phyloP scores from a whole-genome alignment of 2,888 invertebrate genomes.

The Chirona hameri region DNA sequence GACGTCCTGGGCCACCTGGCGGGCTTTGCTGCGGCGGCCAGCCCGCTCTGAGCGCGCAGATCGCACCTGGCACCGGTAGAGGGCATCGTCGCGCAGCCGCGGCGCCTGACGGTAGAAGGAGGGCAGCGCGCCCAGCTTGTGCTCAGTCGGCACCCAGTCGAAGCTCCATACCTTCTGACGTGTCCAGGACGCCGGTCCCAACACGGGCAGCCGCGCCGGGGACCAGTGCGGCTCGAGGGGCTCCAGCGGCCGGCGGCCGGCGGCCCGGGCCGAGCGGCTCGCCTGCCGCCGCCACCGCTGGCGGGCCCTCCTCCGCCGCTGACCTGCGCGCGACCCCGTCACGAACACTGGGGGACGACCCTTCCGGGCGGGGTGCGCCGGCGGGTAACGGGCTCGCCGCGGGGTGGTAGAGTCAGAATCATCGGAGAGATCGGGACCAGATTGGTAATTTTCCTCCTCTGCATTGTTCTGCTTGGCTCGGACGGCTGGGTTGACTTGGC shows the following conservation, averaged over 20 bases:
- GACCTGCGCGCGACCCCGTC: not conserved
- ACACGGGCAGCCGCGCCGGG: not conserved
- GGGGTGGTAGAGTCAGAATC: not conserved
- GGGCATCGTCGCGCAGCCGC: not conserved
- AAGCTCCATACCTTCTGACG: slow-evolving; percentile 1
- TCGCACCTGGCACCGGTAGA: not conserved
- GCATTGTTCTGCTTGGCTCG: no score
- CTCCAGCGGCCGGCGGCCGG: not conserved
- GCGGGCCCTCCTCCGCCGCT: not conserved
- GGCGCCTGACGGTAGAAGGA: slow-evolving; percentile 24
- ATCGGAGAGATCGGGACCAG: no score
- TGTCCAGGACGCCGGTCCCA: not conserved
- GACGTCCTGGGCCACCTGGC: not conserved
- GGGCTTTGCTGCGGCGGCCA: not conserved
- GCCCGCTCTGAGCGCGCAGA: not conserved
- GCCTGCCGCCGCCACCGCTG: not conserved
- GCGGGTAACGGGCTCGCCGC: not conserved
- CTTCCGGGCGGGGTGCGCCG: not conserved
- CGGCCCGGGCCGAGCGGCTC: not conserved
- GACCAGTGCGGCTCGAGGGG: slow-evolving; percentile 14
- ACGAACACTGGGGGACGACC: not conserved
- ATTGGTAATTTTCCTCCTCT: not conserved
- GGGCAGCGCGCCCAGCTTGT: slow-evolving; percentile 25
- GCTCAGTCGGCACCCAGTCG: slow-evolving; percentile 12
- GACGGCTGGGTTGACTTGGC: no score